Evolutionary conservation across 2,113 vertebrate genomes (phyloP).

Genomic region (Carassius gibelio): DNA sequence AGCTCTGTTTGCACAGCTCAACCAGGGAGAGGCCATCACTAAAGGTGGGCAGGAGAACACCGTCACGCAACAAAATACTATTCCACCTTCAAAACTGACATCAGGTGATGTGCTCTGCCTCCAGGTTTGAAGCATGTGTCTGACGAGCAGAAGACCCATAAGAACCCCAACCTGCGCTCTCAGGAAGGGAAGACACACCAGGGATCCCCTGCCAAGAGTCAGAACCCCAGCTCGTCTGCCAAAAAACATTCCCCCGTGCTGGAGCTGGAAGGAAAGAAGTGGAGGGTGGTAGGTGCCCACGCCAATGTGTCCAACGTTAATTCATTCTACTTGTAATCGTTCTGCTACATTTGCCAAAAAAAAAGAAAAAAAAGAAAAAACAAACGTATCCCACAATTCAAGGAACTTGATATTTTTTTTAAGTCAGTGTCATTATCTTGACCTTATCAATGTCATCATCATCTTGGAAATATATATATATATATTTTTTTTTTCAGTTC

Average conservation of each 20-base stretch:
- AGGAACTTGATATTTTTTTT: not conserved
- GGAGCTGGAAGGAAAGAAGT: constrained; percentile 96
- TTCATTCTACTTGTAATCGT: not conserved
- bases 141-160: constrained; percentile 90
- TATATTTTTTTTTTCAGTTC: no score
- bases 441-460: not conserved
- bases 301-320: not conserved
- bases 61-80: not conserved
- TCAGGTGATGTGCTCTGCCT: not conserved
- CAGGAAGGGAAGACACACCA: constrained; percentile 67
- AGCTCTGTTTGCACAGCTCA: constrained; percentile 90
- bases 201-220: constrained; percentile 76
- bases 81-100: not conserved
- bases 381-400: not conserved
- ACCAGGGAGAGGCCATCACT: constrained; percentile 91
- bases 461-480: not conserved
- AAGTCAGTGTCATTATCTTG: not conserved
- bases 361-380: no score
- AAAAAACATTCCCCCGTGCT: constrained; percentile 82
- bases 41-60: constrained; percentile 78
- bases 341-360: not conserved
- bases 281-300: constrained; percentile 88
- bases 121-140: constrained; percentile 90
- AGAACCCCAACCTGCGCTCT: constrained; percentile 85
- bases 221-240: constrained; percentile 59